Conservation (phyloP, 2,888 invertebrate species). For the Gari tellinella region DNA sequence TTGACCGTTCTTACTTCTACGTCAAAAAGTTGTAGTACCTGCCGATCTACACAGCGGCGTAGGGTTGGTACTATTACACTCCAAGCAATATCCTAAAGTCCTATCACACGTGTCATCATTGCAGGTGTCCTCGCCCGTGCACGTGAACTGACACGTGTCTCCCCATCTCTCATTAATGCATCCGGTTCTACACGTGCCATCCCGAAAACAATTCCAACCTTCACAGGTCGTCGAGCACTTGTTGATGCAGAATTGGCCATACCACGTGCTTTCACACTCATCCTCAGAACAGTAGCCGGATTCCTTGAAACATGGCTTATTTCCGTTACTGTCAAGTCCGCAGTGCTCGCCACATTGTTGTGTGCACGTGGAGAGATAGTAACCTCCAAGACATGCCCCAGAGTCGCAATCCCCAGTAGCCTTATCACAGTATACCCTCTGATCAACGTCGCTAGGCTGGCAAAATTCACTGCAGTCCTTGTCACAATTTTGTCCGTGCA, state of each 20-base stretch:
- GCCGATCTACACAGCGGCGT: constrained; percentile 41
- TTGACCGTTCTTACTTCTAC: too few relatives aligned
- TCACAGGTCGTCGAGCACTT: constrained; percentile 33
- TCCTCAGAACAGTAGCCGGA: constrained; percentile 25
- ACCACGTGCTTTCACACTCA: constrained; percentile 37
- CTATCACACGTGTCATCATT: constrained; percentile 44
- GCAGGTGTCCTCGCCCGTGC: constrained; percentile 26
- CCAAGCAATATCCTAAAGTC: constrained; percentile 24
- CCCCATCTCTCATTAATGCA: constrained; percentile 39
- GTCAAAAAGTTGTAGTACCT: constrained; percentile 33
- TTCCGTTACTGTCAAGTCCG: constrained; percentile 2
- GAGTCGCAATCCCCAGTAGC: constrained; percentile 27
- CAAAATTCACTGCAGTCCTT: constrained; percentile 36
- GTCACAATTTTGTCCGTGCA: constrained; percentile 32
- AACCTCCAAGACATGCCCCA: constrained; percentile 5
- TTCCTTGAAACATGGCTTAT: constrained; percentile 16
- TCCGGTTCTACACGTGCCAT: constrained; percentile 36
- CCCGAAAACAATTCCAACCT: constrained; percentile 31
- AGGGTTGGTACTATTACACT: constrained; percentile 29
- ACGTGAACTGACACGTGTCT: constrained; percentile 24
- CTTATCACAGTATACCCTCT: constrained; percentile 28
- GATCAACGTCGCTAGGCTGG: neutral
- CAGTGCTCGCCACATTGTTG: constrained; percentile 4
- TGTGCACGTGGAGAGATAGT: neutral
- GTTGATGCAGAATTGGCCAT: constrained; percentile 34